Evolutionary conservation across 1,140 invertebrate genomes (phyloP).

Genomic region (Drosophila fuyamai): DNA sequence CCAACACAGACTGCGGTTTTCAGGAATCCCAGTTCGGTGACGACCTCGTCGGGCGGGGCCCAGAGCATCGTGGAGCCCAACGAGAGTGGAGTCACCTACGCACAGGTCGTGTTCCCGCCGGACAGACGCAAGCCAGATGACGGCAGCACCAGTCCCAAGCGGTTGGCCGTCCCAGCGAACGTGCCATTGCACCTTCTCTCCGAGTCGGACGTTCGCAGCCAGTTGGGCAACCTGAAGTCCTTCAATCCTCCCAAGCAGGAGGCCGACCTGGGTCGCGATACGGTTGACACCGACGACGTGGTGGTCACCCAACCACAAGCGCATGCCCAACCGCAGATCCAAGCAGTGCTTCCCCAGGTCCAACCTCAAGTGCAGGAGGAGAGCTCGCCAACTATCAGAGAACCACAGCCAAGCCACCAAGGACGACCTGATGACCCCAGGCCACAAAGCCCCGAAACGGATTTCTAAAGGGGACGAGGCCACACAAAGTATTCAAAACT

Average conservation of each 20-base stretch:
- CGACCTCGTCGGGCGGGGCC: constrained; percentile 62
- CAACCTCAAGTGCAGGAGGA: not conserved
- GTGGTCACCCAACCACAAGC: constrained; percentile 20
- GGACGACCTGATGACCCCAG: constrained; percentile 33
- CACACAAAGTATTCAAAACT: constrained; percentile 31
- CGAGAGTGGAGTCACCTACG: constrained; percentile 75
- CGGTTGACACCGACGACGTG: constrained; percentile 17
- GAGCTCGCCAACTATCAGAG: not conserved
- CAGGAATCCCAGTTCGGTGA: constrained; percentile 73
- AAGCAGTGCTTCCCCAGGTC: constrained; percentile 20
- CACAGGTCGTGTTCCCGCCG: constrained; percentile 78
- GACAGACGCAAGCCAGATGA: constrained; percentile 73
- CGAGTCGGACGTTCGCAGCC: constrained; percentile 72
- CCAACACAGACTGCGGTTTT: constrained; percentile 43
- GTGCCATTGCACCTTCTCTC: constrained; percentile 78
- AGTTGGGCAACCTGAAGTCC: constrained; percentile 71
- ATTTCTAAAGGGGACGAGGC: constrained; percentile 52
- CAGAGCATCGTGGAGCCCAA: constrained; percentile 65
- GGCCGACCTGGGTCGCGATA: constrained; percentile 20
- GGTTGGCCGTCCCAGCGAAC: constrained; percentile 74
- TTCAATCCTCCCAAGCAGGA: constrained; percentile 47
- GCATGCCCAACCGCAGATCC: constrained; percentile 9
- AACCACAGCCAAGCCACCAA: not conserved
- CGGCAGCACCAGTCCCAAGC: constrained; percentile 72
- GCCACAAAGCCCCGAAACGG: constrained; percentile 81